Evolutionary conservation across 1,140 invertebrate species (phyloP).

Genomic region (Helicoverpa zea): DNA sequence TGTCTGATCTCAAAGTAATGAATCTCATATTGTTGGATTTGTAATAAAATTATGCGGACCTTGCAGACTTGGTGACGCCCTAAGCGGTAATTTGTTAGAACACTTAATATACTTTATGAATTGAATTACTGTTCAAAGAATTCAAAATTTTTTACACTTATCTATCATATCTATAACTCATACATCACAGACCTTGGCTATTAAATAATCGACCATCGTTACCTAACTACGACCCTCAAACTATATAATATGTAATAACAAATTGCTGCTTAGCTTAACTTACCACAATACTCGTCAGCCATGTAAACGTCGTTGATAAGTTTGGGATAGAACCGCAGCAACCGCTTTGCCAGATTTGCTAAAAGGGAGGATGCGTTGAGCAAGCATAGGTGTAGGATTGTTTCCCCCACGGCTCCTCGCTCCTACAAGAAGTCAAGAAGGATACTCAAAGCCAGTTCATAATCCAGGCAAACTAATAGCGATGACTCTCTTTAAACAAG

Average conservation of each 20-base stretch:
- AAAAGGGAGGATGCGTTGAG: constrained; percentile 96
- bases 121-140: too few relatives aligned
- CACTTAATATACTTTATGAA: neutral
- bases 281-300: constrained; percentile 98
- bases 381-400: constrained; percentile 97
- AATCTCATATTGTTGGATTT: constrained; percentile 8
- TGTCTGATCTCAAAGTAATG: constrained; percentile 13
- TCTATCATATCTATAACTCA: too few relatives aligned
- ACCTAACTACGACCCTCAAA: too few relatives aligned
- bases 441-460: neutral
- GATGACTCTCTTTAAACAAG: too few relatives aligned
- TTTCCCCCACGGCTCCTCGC: constrained; percentile 98
- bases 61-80: constrained; percentile 15
- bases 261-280: constrained; percentile 35
- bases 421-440: constrained; percentile 85
- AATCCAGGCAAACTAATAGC: too few relatives aligned
- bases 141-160: too few relatives aligned
- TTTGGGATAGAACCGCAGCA: constrained; percentile 97
- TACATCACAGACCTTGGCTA: too few relatives aligned
- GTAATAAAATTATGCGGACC: constrained; percentile 21
- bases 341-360: constrained; percentile 96
- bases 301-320: constrained; percentile 98
- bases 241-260: too few relatives aligned
- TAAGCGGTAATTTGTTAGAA: neutral
- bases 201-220: too few relatives aligned